Percentiles rank a stretch among this genome's conserved stretches.
Evolutionary conservation across 2,113 vertebrate genomes (phyloP).

Genomic region (Festucalex cinctus): DNA sequence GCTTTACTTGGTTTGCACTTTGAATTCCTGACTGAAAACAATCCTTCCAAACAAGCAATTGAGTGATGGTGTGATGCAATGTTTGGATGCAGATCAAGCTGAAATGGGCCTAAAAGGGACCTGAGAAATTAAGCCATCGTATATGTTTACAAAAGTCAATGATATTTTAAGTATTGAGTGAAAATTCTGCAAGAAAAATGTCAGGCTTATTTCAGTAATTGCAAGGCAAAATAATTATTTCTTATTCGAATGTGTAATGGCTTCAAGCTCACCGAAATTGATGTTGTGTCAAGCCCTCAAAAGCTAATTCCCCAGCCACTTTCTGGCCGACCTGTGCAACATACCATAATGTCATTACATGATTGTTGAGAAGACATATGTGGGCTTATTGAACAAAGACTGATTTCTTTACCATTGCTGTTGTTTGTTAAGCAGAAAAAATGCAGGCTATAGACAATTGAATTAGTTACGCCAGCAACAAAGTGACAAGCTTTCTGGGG

Average conservation of each 20-base stretch:
- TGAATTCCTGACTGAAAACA: background rate
- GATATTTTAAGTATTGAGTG: slow-evolving; percentile 25
- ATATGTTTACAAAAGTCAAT: slow-evolving; percentile 28
- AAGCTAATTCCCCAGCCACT: slow-evolving; percentile 28
- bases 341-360: slow-evolving; percentile 17
- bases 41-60: background rate
- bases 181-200: slow-evolving; percentile 45
- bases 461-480: slow-evolving; percentile 5
- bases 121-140: background rate
- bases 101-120: background rate
- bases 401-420: background rate
- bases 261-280: slow-evolving; percentile 21
- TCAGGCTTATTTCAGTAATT: slow-evolving; percentile 31
- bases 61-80: background rate
- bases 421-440: slow-evolving; percentile 16
- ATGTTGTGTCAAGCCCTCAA: slow-evolving; percentile 27
- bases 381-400: slow-evolving; percentile 20
- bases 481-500: slow-evolving; percentile 6
- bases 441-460: slow-evolving; percentile 6
- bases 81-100: background rate
- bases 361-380: slow-evolving; percentile 1
- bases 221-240: slow-evolving; percentile 64
- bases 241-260: slow-evolving; percentile 55
- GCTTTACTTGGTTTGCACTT: background rate
- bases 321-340: slow-evolving; percentile 25